Conservation (phyloP, 2,888 invertebrate genomes). For the Maniola hyperantus region DNA sequence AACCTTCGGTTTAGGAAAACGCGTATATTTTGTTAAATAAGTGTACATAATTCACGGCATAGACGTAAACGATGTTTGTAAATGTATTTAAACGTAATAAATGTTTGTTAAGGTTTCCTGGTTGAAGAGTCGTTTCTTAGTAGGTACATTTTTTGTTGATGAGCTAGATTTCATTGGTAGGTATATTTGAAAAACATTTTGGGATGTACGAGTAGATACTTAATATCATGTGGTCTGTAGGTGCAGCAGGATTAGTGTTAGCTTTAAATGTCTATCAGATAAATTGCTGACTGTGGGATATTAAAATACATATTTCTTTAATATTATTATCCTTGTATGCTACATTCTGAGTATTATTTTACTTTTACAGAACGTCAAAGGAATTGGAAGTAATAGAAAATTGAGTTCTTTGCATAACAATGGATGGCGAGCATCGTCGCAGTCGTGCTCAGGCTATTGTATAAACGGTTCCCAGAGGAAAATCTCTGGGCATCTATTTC, state of each 20-base stretch:
- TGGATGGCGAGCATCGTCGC: background rate
- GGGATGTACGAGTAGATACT: too few species aligned
- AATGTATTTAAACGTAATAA: background rate
- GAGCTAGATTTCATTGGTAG: too few species aligned
- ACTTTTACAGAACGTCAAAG: background rate
- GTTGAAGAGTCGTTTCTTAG: background rate
- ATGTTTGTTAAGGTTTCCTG: background rate
- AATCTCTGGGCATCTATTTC: conserved; percentile 1
- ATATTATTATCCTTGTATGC: background rate
- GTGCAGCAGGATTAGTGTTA: too few species aligned
- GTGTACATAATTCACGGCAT: background rate
- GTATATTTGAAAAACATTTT: too few species aligned
- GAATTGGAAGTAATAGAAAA: background rate
- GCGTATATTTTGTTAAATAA: conserved; percentile 12
- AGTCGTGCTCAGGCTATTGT: background rate
- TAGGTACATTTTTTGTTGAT: too few species aligned
- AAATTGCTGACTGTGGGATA: background rate
- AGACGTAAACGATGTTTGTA: conserved; percentile 1
- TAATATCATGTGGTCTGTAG: too few species aligned
- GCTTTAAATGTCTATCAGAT: background rate
- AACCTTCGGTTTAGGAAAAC: conserved; percentile 15
- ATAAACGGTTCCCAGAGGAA: background rate
- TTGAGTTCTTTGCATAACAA: conserved; percentile 9
- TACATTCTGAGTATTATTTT: background rate
- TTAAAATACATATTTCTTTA: background rate